These are phyloP conservation scores for Vanacampus margaritifer DNA, from an alignment of 2,113 vertebrate genomes.

Conservation along the genomic window DNA sequence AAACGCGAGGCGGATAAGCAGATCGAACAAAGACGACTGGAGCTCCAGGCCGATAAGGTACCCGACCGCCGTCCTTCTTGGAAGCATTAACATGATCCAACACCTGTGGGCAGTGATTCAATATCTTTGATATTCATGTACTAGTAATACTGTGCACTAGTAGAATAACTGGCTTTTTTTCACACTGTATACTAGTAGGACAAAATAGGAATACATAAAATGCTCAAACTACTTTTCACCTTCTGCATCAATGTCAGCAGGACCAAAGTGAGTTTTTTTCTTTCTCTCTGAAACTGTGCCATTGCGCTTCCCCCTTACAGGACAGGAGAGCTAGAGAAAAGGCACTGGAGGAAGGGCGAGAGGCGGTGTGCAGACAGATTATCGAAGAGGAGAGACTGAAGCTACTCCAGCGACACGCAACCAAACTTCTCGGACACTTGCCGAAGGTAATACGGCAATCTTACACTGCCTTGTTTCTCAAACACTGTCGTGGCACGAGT, in stretches of 20 bases:
- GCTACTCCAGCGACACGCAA: constrained; percentile 84
- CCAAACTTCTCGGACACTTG: constrained; percentile 84
- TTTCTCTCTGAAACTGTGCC: background rate
- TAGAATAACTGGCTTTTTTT: no score
- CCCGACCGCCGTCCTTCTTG: no score
- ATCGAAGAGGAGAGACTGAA: constrained; percentile 90
- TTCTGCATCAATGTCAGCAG: background rate
- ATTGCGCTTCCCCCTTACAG: constrained; percentile 53
- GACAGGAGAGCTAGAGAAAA: constrained; percentile 80
- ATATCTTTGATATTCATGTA: no score
- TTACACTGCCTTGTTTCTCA: background rate
- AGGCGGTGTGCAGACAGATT: constrained; percentile 71
- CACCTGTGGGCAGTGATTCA: no score
- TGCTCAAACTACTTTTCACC: no score
- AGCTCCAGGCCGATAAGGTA: constrained; percentile 81
- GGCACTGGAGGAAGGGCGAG: constrained; percentile 71
- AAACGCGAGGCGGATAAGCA: constrained; percentile 80
- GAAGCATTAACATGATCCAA: no score
- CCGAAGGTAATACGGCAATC: constrained; percentile 77
- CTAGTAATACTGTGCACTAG: no score
- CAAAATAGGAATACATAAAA: no score
- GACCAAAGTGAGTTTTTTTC: no score
- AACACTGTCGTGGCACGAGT: no score
- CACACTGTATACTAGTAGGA: no score
- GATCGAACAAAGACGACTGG: constrained; percentile 77